A percentile compares a stretch with the other conserved stretches of the same genome.
Evolutionary conservation across 2,113 vertebrate species (phyloP).

Genomic region (Prochilodus magdalenae): DNA sequence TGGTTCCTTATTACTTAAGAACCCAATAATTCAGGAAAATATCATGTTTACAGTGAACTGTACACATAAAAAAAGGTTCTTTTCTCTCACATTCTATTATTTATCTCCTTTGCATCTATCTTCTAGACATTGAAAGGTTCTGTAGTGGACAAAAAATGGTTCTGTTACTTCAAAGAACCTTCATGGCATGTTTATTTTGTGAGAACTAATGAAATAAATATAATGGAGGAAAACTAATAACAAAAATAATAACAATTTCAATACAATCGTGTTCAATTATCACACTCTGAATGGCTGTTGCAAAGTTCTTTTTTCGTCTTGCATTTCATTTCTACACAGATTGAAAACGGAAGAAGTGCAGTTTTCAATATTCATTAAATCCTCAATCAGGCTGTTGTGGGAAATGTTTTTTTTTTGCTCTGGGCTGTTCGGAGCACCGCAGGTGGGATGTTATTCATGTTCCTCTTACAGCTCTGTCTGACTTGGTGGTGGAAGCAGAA

Average conservation of each 20-base stretch:
- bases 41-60: too few species aligned
- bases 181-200: background rate
- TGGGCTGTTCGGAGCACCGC: background rate
- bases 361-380: background rate
- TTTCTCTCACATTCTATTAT: too few species aligned
- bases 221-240: background rate
- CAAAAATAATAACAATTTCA: background rate
- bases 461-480: background rate
- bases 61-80: too few species aligned
- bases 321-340: background rate
- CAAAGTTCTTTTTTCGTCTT: too few species aligned
- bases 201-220: background rate
- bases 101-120: too few species aligned
- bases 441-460: background rate
- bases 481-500: background rate
- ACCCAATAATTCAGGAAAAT: too few species aligned
- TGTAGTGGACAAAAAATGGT: too few species aligned
- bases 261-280: background rate
- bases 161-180: too few species aligned
- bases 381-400: background rate
- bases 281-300: background rate
- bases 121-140: too few species aligned
- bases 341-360: background rate
- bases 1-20: too few species aligned
- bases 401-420: background rate